These are phyloP conservation scores for Columba janthina DNA, from an alignment of 2,113 vertebrate genomes.

Conservation along the genomic window DNA sequence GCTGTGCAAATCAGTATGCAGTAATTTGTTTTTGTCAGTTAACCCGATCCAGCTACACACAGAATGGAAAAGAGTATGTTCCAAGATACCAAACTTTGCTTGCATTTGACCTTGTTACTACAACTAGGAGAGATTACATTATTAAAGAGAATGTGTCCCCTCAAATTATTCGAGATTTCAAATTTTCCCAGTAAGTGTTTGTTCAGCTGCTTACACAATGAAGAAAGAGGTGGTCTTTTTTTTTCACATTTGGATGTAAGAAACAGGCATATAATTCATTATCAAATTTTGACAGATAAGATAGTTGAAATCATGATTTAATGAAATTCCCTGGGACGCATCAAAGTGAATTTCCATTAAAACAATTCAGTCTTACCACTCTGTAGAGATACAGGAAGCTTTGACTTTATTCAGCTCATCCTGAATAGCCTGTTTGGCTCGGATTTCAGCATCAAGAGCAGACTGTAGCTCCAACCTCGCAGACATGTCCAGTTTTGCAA, in stretches of 20 bases:
- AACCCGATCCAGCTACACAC: not conserved
- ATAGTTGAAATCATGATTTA: not conserved
- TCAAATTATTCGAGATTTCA: not conserved
- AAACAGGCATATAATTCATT: not conserved
- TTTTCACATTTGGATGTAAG: not conserved
- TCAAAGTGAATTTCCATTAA: not conserved
- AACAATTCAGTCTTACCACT: constrained; percentile 83
- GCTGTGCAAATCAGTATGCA: not conserved
- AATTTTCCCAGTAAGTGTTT: not conserved
- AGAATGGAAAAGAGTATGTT: not conserved
- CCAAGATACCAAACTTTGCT: not conserved
- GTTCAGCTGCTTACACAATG: not conserved
- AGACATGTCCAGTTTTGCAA: constrained; percentile 98
- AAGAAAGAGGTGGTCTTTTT: not conserved
- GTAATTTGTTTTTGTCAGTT: not conserved
- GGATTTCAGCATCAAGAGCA: constrained; percentile 95
- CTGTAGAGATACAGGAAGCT: constrained; percentile 91
- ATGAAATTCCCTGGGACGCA: not conserved
- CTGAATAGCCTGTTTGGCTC: constrained; percentile 95
- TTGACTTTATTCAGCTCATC: constrained; percentile 97
- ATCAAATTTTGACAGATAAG: not conserved
- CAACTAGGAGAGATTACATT: not conserved
- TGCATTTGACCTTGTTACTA: not conserved
- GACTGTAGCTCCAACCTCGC: constrained; percentile 96
- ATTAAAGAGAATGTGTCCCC: not conserved